phyloP scores from a whole-genome alignment of 2,888 invertebrate species.

The Caenorhabditis japonica region DNA sequence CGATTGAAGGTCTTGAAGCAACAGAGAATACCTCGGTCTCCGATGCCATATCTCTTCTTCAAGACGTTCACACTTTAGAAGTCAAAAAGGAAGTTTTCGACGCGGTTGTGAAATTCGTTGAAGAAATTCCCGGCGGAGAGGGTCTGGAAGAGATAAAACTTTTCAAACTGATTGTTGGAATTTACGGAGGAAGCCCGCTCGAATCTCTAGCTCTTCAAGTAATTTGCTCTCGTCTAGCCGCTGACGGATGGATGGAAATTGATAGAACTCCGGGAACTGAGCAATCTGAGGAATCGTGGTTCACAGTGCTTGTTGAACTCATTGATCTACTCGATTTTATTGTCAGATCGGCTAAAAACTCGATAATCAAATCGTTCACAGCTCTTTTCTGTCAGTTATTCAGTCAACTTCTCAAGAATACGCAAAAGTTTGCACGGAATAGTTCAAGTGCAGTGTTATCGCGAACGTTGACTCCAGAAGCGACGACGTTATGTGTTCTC shows the following conservation, averaged over 20 bases:
- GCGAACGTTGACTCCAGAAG: slow-evolving; percentile 17
- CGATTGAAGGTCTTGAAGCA: slow-evolving; percentile 10
- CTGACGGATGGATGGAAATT: slow-evolving; percentile 35
- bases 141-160: slow-evolving; percentile 28
- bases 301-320: slow-evolving; percentile 14
- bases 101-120: slow-evolving; percentile 23
- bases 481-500: slow-evolving; percentile 3
- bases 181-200: slow-evolving; percentile 28
- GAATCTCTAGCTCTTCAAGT: slow-evolving; percentile 33
- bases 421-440: slow-evolving; percentile 26
- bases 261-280: slow-evolving; percentile 25
- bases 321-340: slow-evolving; percentile 22
- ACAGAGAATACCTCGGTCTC: neutral
- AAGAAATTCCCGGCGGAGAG: slow-evolving; percentile 32
- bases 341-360: slow-evolving; percentile 36
- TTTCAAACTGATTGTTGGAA: slow-evolving; percentile 20
- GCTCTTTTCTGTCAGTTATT: slow-evolving; percentile 35
- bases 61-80: slow-evolving; percentile 22
- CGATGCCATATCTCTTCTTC: slow-evolving; percentile 8
- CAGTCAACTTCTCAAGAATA: slow-evolving; percentile 39
- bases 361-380: slow-evolving; percentile 31
- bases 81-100: slow-evolving; percentile 31
- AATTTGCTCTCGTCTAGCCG: slow-evolving; percentile 23
- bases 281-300: slow-evolving; percentile 30
- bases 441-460: slow-evolving; percentile 24